phyloP scores from a whole-genome alignment of 2,113 vertebrate species.

The Abramis brama region DNA sequence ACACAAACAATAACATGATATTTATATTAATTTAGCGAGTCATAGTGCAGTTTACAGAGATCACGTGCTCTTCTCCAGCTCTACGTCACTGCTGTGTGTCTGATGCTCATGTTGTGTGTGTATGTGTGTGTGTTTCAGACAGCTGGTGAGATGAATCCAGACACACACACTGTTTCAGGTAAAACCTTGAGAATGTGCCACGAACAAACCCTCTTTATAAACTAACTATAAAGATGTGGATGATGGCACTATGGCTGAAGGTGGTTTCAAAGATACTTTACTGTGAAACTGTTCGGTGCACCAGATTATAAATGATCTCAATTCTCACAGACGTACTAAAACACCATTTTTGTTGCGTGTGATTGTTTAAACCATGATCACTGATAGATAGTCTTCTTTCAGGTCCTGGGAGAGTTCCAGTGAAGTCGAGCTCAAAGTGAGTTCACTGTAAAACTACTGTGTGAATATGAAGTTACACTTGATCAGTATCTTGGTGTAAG shows the following conservation, averaged over 20 bases:
- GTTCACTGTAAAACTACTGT: slow-evolving; percentile 3
- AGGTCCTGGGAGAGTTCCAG: slow-evolving; percentile 72
- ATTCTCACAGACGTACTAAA: not conserved
- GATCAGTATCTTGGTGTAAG: not conserved
- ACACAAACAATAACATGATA: too few species aligned
- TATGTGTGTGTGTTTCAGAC: not conserved
- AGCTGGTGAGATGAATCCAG: slow-evolving; percentile 1
- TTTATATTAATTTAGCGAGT: too few species aligned
- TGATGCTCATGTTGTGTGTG: not conserved
- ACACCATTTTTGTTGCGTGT: not conserved
- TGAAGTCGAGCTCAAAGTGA: slow-evolving; percentile 68
- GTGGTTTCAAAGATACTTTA: not conserved
- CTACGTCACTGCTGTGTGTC: not conserved
- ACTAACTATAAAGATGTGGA: too few species aligned
- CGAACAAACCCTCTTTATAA: not conserved
- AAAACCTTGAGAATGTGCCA: not conserved
- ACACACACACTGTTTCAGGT: slow-evolving; percentile 12
- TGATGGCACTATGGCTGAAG: not conserved
- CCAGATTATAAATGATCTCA: not conserved
- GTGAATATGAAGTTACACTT: not conserved
- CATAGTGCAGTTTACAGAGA: slow-evolving; percentile 13
- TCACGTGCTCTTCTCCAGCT: not conserved
- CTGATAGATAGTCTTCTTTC: slow-evolving; percentile 19
- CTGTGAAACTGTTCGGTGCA: not conserved
- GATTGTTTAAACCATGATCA: accelerated